These are phyloP conservation scores for Hylomyscus alleni DNA, from an alignment of 2,797 vertebrate species.

Conservation along the genomic window DNA sequence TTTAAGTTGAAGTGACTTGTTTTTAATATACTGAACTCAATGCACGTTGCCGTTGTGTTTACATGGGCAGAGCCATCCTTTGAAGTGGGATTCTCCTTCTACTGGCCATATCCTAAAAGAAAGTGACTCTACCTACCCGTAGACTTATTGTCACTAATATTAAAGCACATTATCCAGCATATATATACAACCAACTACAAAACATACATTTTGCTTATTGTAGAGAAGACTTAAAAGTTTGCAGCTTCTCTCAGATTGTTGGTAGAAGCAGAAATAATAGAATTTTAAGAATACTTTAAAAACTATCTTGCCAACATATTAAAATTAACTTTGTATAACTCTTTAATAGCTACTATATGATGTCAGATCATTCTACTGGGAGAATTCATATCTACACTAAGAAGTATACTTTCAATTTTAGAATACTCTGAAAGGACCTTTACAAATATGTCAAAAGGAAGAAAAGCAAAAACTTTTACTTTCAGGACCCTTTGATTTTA, in stretches of 20 bases:
- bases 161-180: neutral
- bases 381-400: neutral
- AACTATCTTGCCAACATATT: neutral
- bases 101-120: neutral
- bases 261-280: neutral
- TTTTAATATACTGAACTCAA: neutral
- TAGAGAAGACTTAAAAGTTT: neutral
- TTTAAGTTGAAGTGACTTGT: neutral
- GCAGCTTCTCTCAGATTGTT: neutral
- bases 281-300: constrained; percentile 26
- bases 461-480: neutral
- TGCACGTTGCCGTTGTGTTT: neutral
- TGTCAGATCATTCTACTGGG: neutral
- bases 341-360: neutral
- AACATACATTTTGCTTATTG: neutral
- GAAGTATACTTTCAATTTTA: neutral
- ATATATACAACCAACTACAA: neutral
- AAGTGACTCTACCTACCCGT: neutral
- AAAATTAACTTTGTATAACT: neutral
- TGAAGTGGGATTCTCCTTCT: neutral
- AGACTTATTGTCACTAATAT: neutral
- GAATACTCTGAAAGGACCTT: neutral
- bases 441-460: neutral
- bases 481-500: neutral
- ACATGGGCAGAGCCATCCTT: too few species aligned